Base-by-base conservation (phyloP, 30 jellyfish, hydroid and myxozoan species). In the Sanderia malayensis region DNA sequence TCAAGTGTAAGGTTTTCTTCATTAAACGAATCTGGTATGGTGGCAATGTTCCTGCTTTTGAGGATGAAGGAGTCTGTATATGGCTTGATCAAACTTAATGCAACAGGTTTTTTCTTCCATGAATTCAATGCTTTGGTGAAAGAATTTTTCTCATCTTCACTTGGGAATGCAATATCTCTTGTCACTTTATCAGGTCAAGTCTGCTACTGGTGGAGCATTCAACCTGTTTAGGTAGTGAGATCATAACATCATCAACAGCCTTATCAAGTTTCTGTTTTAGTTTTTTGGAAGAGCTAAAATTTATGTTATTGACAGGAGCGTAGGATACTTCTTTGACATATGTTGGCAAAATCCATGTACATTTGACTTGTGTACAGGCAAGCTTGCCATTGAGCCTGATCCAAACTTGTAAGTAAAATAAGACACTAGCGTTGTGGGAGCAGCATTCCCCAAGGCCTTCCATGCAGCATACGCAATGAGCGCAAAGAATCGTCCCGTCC, bases 391-490 rank as follows among this genome's bases (percentile, higher is more conserved):
- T 73, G 45, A 73, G 66, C 41, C 85, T 73, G 64, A 28, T 74
- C 87, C 87, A 74, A 44, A 74, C 77, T 45, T 74, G 79, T 59
- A 61, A 34, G 34, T 74, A 59, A 37, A 74, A 74, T 24, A 26
- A 60, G 22, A 79, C 33, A 67, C 83, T 67, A 0, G 91, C 91
- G 2, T 65, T 53, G 70, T 79, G 83, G 61, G 91, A 79, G 77
- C 77, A 79, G 52, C 91, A 79, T 65, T 65, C 91, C 77, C 91
- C 83, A 26, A 79, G 77, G 41, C 83, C 91, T 13, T 83, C 89
- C 74, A 33, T 66, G 31, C 82, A 78, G 21, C 77, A 69, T 20
- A 53, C 55, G 37, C 82, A 79, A 29, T 79, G 83, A 20, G 91
- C 91, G 23, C 77, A 65, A 8, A 49, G 31, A n/a, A 79, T 49